phyloP scores from a whole-genome alignment of 2,113 vertebrate species.

The Carassius auratus region DNA sequence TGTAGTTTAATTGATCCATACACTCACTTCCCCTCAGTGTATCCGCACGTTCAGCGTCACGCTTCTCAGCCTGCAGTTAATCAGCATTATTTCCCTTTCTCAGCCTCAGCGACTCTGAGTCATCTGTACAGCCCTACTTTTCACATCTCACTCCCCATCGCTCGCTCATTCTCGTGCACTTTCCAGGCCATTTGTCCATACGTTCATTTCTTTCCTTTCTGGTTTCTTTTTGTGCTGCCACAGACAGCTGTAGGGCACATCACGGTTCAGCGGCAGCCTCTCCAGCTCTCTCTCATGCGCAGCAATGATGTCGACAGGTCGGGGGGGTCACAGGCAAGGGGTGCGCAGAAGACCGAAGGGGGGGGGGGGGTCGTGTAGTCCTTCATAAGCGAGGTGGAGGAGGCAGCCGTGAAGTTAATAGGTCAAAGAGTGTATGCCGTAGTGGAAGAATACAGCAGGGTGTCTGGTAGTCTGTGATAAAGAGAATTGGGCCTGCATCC shows the following conservation, averaged over 20 bases:
- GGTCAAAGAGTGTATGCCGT: constrained; percentile 72
- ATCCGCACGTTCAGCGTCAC: neutral
- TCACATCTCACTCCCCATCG: neutral
- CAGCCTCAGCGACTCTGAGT: constrained; percentile 19
- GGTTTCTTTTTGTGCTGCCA: constrained; percentile 45
- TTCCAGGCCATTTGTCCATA: constrained; percentile 60
- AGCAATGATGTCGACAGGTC: constrained; percentile 41
- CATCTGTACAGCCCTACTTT: neutral
- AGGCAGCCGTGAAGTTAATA: constrained; percentile 67
- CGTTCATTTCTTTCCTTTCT: constrained; percentile 62
- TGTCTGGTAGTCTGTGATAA: constrained; percentile 81
- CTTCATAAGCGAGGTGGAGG: constrained; percentile 58
- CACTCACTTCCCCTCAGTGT: neutral
- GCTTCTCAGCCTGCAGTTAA: neutral
- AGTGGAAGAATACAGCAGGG: constrained; percentile 64
- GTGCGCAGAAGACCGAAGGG: constrained; percentile 7
- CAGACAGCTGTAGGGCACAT: constrained; percentile 73
- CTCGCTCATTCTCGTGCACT: neutral
- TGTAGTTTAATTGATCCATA: neutral
- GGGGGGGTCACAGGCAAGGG: constrained; percentile 9
- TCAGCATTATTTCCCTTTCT: constrained; percentile 6
- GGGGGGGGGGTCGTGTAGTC: constrained; percentile 11
- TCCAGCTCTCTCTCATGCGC: constrained; percentile 55
- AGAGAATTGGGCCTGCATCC: constrained; percentile 63
- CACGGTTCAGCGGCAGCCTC: constrained; percentile 71